Evolutionary conservation across 2,797 vertebrate genomes (phyloP).

Genomic region (Sphenopsis melanotis): DNA sequence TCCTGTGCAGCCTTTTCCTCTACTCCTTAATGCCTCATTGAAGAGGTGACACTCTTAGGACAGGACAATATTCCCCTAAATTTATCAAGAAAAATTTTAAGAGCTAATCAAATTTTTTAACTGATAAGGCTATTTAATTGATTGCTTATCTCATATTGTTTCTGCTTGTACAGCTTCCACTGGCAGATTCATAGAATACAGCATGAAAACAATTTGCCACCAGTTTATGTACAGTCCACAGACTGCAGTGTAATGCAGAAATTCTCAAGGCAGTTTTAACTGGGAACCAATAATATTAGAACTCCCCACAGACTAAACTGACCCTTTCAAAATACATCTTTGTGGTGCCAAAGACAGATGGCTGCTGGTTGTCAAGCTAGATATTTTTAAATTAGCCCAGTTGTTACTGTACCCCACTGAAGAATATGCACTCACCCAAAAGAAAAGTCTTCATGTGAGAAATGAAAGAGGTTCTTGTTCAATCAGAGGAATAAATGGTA

Average conservation of each 20-base stretch:
- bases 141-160: not conserved
- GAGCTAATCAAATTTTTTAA: not conserved
- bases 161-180: not conserved
- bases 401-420: not conserved
- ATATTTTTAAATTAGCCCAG: not conserved
- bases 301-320: not conserved
- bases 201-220: not conserved
- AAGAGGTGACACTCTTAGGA: not conserved
- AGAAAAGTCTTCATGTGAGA: not conserved
- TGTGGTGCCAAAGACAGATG: not conserved
- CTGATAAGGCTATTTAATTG: not conserved
- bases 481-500: not conserved
- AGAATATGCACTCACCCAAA: not conserved
- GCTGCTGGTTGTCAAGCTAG: not conserved
- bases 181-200: not conserved
- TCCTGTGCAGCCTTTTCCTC: not conserved
- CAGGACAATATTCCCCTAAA: not conserved
- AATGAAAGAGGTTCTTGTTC: not conserved
- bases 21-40: not conserved
- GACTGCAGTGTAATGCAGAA: not conserved
- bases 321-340: not conserved
- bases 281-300: not conserved
- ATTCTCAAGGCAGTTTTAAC: not conserved
- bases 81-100: not conserved
- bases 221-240: not conserved